Percentiles rank a stretch among this genome's conserved stretches.
Evolutionary conservation across 1,140 invertebrate species (phyloP).

Genomic region (Propsilocerus akamusi): DNA sequence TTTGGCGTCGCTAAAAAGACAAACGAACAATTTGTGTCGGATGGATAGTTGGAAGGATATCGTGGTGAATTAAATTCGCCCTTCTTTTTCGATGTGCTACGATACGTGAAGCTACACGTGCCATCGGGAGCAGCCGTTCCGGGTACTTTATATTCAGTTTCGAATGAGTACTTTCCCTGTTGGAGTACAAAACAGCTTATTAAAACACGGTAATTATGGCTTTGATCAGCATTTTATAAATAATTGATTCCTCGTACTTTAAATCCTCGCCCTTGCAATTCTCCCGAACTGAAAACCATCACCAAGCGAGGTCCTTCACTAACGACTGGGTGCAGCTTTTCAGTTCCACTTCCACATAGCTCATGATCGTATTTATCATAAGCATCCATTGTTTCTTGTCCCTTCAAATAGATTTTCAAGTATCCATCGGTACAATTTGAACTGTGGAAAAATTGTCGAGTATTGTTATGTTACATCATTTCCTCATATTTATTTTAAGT

Average conservation of each 20-base stretch:
- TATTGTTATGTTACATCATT: no score
- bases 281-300: slow-evolving; percentile 82
- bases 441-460: slow-evolving; percentile 19
- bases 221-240: slow-evolving; percentile 31
- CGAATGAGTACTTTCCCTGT: slow-evolving; percentile 17
- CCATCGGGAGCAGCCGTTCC: slow-evolving; percentile 81
- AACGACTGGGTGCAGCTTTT: slow-evolving; percentile 47
- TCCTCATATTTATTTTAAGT: no score
- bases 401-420: slow-evolving; percentile 78
- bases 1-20: slow-evolving; percentile 65
- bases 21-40: slow-evolving; percentile 83
- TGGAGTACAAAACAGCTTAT: not conserved
- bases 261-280: slow-evolving; percentile 74
- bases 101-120: slow-evolving; percentile 78
- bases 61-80: slow-evolving; percentile 91
- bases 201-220: slow-evolving; percentile 31
- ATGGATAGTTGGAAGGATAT: slow-evolving; percentile 89
- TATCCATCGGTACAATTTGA: slow-evolving; percentile 72
- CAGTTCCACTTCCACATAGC: slow-evolving; percentile 55
- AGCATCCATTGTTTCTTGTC: slow-evolving; percentile 79
- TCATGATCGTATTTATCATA: slow-evolving; percentile 87
- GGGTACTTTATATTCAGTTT: slow-evolving; percentile 76
- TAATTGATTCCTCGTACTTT: slow-evolving; percentile 44
- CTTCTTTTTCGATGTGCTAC: slow-evolving; percentile 61
- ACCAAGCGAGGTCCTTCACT: slow-evolving; percentile 85